These are phyloP conservation scores for Xestoiulus laeticollis DNA, from an alignment of 2,888 invertebrate species.

Conservation along the genomic window DNA sequence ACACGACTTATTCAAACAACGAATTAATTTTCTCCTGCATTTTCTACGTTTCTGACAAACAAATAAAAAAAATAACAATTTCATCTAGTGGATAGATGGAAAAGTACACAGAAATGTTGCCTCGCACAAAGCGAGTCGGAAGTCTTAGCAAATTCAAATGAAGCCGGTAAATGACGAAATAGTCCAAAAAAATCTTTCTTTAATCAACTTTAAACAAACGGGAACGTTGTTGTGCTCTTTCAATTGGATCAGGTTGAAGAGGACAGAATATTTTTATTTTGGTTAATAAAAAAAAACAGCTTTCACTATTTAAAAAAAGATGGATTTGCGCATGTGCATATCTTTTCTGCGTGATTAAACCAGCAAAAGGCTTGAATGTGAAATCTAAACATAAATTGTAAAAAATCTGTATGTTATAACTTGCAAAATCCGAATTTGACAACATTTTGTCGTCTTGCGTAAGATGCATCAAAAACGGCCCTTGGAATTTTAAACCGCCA, in stretches of 20 bases:
- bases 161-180: constrained; percentile 38
- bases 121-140: constrained; percentile 27
- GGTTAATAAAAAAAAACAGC: background rate
- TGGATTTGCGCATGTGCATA: background rate
- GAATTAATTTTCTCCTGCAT: constrained; percentile 40
- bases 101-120: constrained; percentile 35
- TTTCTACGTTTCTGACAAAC: constrained; percentile 3
- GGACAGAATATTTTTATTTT: constrained; percentile 29
- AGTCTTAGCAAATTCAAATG: constrained; percentile 36
- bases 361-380: background rate
- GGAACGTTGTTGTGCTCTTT: background rate
- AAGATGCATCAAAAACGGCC: background rate
- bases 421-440: background rate
- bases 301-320: background rate
- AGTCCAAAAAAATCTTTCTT: background rate
- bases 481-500: background rate
- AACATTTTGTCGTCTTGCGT: background rate
- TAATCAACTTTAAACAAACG: constrained; percentile 39
- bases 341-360: background rate
- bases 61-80: constrained; percentile 41
- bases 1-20: constrained; percentile 43
- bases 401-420: background rate
- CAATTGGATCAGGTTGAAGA: background rate
- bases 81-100: constrained; percentile 35
- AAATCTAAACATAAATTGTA: background rate